Evolutionary conservation across 2,888 invertebrate species (phyloP), one percentile per base, ranked within the genome.

Genomic region (Rotaria socialis): DNA sequence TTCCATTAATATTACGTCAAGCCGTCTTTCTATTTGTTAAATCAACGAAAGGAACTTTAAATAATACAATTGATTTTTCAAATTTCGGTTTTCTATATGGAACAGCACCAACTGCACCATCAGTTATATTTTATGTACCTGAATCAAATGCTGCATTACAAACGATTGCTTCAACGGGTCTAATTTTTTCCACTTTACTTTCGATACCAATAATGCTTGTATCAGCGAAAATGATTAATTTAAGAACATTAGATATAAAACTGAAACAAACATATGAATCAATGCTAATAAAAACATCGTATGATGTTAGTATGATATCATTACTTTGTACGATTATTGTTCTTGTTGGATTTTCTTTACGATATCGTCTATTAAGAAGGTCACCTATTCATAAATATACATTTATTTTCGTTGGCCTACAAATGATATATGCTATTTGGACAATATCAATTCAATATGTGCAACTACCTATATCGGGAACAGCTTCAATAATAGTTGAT

Each of bases 41-140:
- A 84, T 24, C 56, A 19, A 91, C 95, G 86, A 93, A 90, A 0
- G 87, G 88, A 4, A 94, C 94, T 89, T 93, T 93, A 27, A 94
- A 94, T 35, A 95, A 95, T 89, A 95, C 95, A 0, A 92, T 94
- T 22, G 95, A 96, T 88, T 92, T 96, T 87, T 95, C 96, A 88
- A 96, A 96, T 74, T 97, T 95, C 90, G 97, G 96, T 0, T 97
- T 97, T 92, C 93, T 97, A 0, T 97, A 97, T 90, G 97, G 97
- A 86, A 96, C 96, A 0, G 95, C 97, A 91, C 97, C 97, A 0
- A 94, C 96, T 1, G 97, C 97, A 0, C 97, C 97, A 0, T 96
- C 96, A 27, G 95, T 96, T 0, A 97, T 97, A 91, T 96, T 97
- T 7, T 96, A 96, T 91, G 95, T 97, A 1, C 94, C 95, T 75